phyloP scores from a whole-genome alignment of 2,113 vertebrate genomes.

The Morone chrysops region DNA sequence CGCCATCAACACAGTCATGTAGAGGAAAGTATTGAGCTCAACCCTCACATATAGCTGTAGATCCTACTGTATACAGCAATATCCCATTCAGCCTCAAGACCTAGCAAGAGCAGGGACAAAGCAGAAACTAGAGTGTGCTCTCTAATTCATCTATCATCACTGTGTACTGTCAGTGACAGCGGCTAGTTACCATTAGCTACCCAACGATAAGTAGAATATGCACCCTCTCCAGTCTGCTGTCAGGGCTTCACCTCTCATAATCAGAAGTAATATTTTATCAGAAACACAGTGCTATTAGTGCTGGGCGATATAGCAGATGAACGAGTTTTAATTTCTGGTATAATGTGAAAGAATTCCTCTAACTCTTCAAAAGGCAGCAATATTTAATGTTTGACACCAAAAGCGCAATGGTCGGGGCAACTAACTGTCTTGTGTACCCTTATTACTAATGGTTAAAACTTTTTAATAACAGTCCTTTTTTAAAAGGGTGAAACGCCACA shows the following conservation, averaged over 20 bases:
- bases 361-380: too few relatives aligned
- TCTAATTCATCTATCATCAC: too few relatives aligned
- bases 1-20: conserved; percentile 19
- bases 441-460: too few relatives aligned
- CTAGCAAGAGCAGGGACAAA: not conserved
- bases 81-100: not conserved
- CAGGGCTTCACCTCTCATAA: not conserved
- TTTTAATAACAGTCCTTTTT: too few relatives aligned
- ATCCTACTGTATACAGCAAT: not conserved
- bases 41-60: not conserved
- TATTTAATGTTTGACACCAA: too few relatives aligned
- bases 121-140: not conserved
- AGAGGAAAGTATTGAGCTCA: conserved; percentile 10
- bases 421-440: too few relatives aligned
- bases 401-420: too few relatives aligned
- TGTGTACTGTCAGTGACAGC: not conserved
- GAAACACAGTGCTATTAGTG: not conserved
- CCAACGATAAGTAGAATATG: not conserved
- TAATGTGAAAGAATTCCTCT: too few relatives aligned
- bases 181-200: not conserved
- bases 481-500: too few relatives aligned
- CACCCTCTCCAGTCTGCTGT: not conserved
- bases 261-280: not conserved
- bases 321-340: too few relatives aligned
- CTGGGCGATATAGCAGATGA: too few relatives aligned